Base-by-base conservation (phyloP, 2,888 invertebrate genomes). In the Andrena fulva region DNA sequence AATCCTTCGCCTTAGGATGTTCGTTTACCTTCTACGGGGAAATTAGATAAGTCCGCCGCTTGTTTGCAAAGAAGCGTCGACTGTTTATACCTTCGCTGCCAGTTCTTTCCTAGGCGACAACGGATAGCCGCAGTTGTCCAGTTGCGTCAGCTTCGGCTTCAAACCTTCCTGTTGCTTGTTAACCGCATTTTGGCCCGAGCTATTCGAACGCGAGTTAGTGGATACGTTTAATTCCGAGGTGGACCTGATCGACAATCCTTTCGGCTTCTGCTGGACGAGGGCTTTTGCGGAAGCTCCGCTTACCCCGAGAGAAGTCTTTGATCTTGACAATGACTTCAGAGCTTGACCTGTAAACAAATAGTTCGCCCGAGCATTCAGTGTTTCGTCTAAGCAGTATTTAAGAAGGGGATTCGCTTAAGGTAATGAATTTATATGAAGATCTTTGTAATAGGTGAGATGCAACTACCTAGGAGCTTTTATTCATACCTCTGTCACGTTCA, bases 201-300 rank as follows among this genome's bases (percentile, higher is more conserved):
- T 54, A 6, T 27, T 56, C 12, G 35, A 24, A 20, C 60, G 74
- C 24, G 24, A n/a, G 16, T 33, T 50, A 0, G 60, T 16, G n/a
- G 72, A 54, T 48, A 89, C 60, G 82, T 91, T 91, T 54, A 86
- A 78, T 66, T 88, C 87, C 35, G 90, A 91, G 4, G 72, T 81
- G 33, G 91, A 88, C 52, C 91, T 87, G 42, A 91, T 77, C 2
- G 89, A 90, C 24, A 91, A 77, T 27, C 91, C 91, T 62, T 88
- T 91, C 24, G 88, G 80, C 64, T 90, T 91, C 2, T 27, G 4
- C 27, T 76, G 69, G 1, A 31, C 66, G 63, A 81, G 27, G 7
- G 52, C 42, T 75, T 91, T 91, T 7, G 50, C 5, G 7, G 85
- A 7, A 60, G 66, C 29, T 27, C 33, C 50, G 20, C 29, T 80